Evolutionary conservation across 1,140 invertebrate species (phyloP).

Genomic region (Procambarus virginalis): DNA sequence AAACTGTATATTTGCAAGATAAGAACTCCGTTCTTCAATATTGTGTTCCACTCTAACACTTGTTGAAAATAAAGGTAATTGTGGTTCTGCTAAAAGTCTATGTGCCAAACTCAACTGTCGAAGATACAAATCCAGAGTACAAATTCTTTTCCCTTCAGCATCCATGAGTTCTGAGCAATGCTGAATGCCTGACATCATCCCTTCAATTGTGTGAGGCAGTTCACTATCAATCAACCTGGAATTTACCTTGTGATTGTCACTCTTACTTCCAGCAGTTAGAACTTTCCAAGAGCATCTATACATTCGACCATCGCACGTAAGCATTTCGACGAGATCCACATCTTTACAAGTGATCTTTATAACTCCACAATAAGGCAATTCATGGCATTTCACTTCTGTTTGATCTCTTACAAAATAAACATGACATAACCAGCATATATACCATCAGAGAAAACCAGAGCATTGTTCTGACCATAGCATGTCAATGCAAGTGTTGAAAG

Average conservation of each 20-base stretch:
- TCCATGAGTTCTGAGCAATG: slow-evolving; percentile 11
- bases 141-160: slow-evolving; percentile 12
- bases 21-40: background rate
- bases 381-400: background rate
- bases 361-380: background rate
- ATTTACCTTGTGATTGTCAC: background rate
- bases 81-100: slow-evolving; percentile 8
- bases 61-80: slow-evolving; percentile 6
- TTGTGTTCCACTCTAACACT: slow-evolving; percentile 14
- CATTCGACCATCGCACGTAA: slow-evolving; percentile 12
- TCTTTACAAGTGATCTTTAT: slow-evolving; percentile 7
- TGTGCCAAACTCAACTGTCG: slow-evolving; percentile 24
- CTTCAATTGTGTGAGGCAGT: slow-evolving; percentile 6
- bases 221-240: background rate
- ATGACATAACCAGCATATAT: background rate
- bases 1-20: slow-evolving; percentile 8
- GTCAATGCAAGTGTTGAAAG: slow-evolving; percentile 1
- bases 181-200: slow-evolving; percentile 9
- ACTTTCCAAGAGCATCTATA: slow-evolving; percentile 7
- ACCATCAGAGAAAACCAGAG: slow-evolving; percentile 24
- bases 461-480: slow-evolving; percentile 17
- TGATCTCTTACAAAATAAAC: background rate
- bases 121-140: background rate
- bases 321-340: background rate
- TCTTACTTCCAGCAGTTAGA: background rate